phyloP scores from a whole-genome alignment of 2,113 vertebrate species.

The Menidia beryllina region DNA sequence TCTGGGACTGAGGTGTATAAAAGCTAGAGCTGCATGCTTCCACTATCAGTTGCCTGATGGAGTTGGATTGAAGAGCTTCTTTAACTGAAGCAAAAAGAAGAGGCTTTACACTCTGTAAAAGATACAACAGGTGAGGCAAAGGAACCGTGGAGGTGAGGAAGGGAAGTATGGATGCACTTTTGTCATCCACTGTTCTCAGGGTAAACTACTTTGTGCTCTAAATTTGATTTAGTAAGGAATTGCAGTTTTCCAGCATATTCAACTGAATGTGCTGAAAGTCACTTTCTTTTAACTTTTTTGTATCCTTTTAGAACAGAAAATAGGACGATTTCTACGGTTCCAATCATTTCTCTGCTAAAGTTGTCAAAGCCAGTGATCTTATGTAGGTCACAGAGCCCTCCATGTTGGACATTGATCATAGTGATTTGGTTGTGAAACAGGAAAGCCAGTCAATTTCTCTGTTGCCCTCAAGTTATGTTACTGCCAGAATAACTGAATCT shows the following conservation, averaged over 20 bases:
- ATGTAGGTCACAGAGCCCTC: constrained; percentile 68
- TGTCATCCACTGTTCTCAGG: background rate
- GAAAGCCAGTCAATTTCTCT: constrained; percentile 69
- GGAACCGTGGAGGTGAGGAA: constrained; percentile 20
- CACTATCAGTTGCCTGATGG: constrained; percentile 23
- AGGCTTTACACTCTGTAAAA: constrained; percentile 25
- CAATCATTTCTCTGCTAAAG: constrained; percentile 1
- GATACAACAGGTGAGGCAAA: constrained; percentile 66
- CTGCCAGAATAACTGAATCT: constrained; percentile 45
- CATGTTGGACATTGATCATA: constrained; percentile 70
- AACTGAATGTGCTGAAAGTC: background rate
- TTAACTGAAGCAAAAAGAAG: constrained; percentile 24
- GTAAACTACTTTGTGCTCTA: background rate
- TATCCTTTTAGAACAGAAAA: background rate
- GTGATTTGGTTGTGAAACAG: constrained; percentile 43
- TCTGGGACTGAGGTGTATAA: constrained; percentile 71
- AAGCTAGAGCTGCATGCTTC: constrained; percentile 39
- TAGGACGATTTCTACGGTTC: background rate
- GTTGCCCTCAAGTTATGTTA: constrained; percentile 42
- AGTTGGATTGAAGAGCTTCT: constrained; percentile 51
- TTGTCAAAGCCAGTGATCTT: constrained; percentile 1
- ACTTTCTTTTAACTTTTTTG: background rate
- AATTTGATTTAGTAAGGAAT: background rate
- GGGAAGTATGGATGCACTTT: background rate
- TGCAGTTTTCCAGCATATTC: background rate